phyloP scores from a whole-genome alignment of 2,113 vertebrate genomes.

The Sisor rabdophorus region DNA sequence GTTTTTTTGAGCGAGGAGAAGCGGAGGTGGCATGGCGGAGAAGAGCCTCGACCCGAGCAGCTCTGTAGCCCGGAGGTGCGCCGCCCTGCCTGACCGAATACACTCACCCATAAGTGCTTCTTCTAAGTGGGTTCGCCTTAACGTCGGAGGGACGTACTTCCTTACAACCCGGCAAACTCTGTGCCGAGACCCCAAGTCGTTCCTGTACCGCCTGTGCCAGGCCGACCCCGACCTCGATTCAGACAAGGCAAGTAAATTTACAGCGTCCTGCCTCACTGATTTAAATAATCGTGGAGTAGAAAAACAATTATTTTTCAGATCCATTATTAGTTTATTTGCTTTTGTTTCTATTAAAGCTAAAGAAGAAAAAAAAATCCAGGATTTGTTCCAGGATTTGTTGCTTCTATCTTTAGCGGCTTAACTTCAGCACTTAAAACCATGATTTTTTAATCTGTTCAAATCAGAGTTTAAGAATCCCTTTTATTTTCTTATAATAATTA shows the following conservation, averaged over 20 bases:
- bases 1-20: not conserved
- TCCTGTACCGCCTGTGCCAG: constrained; percentile 94
- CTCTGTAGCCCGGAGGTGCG: constrained; percentile 43
- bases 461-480: too few species aligned
- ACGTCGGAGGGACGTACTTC: constrained; percentile 93
- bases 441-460: too few species aligned
- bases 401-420: too few species aligned
- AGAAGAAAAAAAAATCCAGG: not conserved
- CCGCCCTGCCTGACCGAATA: constrained; percentile 61
- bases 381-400: too few species aligned
- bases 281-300: not conserved
- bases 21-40: constrained; percentile 47
- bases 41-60: constrained; percentile 44
- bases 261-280: not conserved
- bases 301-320: too few species aligned
- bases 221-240: constrained; percentile 97
- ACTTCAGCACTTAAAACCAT: too few species aligned
- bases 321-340: too few species aligned
- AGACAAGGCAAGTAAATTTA: constrained; percentile 78
- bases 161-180: constrained; percentile 92
- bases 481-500: too few species aligned
- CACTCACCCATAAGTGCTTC: constrained; percentile 52
- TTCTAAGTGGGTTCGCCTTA: constrained; percentile 90
- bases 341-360: too few species aligned
- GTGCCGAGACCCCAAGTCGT: constrained; percentile 91